Evolutionary conservation across 2,888 invertebrate genomes (phyloP).

Genomic region (Boloria euphrosyne): DNA sequence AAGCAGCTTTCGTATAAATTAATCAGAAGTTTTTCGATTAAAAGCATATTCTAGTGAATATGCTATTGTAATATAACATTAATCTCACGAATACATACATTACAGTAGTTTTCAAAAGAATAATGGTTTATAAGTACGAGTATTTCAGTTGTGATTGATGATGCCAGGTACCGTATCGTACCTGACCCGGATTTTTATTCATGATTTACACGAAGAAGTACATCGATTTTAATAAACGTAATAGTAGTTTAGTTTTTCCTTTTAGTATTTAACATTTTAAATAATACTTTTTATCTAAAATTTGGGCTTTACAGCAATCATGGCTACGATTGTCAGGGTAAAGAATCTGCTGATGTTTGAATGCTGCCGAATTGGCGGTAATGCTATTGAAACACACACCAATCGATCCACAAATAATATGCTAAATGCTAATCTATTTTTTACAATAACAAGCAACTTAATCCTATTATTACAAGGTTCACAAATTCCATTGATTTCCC

Average conservation of each 20-base stretch:
- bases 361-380: too few relatives aligned
- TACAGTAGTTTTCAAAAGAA: neutral
- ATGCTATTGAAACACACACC: too few relatives aligned
- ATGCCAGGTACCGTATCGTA: constrained; percentile 40
- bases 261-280: neutral
- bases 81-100: neutral
- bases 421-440: neutral
- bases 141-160: constrained; percentile 41
- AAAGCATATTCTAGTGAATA: constrained; percentile 3
- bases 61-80: neutral
- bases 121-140: neutral
- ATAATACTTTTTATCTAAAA: too few relatives aligned
- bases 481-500: too few relatives aligned
- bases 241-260: neutral
- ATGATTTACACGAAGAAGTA: constrained; percentile 11
- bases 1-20: neutral
- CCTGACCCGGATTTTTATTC: constrained; percentile 35
- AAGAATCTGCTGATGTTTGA: too few relatives aligned
- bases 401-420: too few relatives aligned
- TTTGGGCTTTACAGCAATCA: too few relatives aligned
- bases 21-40: constrained; percentile 5
- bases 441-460: too few relatives aligned
- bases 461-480: too few relatives aligned
- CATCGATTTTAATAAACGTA: neutral
- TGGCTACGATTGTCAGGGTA: too few relatives aligned